A percentile compares a stretch with the other conserved stretches of the same genome.
phyloP scores from a whole-genome alignment of 2,797 vertebrate species.

The Sciurus vulgaris region DNA sequence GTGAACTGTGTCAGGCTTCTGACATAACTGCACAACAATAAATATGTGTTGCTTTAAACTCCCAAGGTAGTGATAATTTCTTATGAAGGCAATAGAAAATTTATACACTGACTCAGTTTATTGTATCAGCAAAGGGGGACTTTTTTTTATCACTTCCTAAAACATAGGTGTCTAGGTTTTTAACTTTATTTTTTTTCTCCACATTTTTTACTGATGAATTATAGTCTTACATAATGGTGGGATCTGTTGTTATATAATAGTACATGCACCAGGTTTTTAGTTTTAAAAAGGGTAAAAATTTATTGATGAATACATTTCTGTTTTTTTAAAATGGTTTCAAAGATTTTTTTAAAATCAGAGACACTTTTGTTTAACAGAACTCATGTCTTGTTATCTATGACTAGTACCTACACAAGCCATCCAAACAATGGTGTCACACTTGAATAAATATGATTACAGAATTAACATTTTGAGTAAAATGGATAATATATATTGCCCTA shows the following conservation, averaged over 20 bases:
- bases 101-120: not conserved
- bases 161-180: not conserved
- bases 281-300: not conserved
- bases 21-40: not conserved
- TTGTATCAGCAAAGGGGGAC: not conserved
- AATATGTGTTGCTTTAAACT: not conserved
- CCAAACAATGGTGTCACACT: not conserved
- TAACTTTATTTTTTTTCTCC: not conserved
- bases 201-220: too few relatives aligned
- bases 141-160: not conserved
- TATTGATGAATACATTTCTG: not conserved
- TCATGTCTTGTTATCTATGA: constrained; percentile 16
- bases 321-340: constrained; percentile 14
- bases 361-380: not conserved
- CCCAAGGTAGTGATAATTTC: not conserved
- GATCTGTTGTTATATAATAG: too few relatives aligned
- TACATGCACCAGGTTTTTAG: not conserved
- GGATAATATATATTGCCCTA: not conserved
- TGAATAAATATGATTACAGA: constrained; percentile 6
- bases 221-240: too few relatives aligned
- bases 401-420: not conserved
- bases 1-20: not conserved
- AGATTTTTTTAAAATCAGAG: not conserved
- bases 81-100: not conserved
- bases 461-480: not conserved